Evolutionary conservation across 1,140 invertebrate species (phyloP).

Genomic region (Macrostomum lignano): DNA sequence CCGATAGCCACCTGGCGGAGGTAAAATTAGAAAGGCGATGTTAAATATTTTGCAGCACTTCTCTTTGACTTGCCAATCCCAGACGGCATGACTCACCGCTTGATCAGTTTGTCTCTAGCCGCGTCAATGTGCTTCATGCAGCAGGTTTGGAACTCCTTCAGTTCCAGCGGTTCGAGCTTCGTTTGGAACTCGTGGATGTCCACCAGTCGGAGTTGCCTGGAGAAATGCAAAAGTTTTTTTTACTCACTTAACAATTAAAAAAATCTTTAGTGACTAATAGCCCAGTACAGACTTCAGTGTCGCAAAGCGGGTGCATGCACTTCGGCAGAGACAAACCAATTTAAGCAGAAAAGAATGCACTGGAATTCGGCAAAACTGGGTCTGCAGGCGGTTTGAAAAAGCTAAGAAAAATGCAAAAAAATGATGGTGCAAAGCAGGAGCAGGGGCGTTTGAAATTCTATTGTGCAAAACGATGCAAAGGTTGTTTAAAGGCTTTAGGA

Average conservation of each 20-base stretch:
- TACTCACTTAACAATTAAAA: conserved; percentile 7
- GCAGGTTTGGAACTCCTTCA: conserved; percentile 30
- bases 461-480: too few relatives aligned
- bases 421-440: too few relatives aligned
- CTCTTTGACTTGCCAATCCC: conserved; percentile 1
- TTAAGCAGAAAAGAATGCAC: too few relatives aligned
- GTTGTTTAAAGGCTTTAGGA: too few relatives aligned
- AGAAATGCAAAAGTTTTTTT: conserved; percentile 8
- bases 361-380: too few relatives aligned
- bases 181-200: conserved; percentile 30
- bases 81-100: conserved; percentile 24
- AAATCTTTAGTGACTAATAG: conserved; percentile 5
- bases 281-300: too few relatives aligned
- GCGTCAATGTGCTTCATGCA: conserved; percentile 31
- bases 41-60: conserved; percentile 1
- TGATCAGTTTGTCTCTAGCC: conserved; percentile 29
- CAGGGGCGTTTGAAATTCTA: too few relatives aligned
- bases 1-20: conserved; percentile 36
- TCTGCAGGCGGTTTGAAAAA: too few relatives aligned
- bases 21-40: too few relatives aligned
- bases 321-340: too few relatives aligned
- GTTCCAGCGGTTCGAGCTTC: conserved; percentile 30
- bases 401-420: too few relatives aligned
- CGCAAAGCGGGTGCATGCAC: too few relatives aligned
- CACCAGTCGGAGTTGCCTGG: conserved; percentile 32